Base-by-base conservation (phyloP, 2,797 vertebrate species). In the Hemitrygon akajei region DNA sequence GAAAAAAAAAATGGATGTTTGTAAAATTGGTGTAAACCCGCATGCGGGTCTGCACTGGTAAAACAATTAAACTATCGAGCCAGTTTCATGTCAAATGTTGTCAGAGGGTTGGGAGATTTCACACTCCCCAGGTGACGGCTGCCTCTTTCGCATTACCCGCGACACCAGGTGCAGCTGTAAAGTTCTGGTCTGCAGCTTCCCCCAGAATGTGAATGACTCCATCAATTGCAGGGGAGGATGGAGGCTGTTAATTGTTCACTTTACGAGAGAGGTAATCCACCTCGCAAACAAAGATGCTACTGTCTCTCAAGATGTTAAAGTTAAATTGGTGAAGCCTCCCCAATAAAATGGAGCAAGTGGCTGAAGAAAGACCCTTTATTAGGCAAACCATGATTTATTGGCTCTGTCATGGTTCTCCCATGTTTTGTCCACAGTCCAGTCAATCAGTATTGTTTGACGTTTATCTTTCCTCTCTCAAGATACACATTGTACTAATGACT, bases 221-320 rank as follows among this genome's bases (percentile, higher is more conserved):
- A 9, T 27, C 81, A 84, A 84, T 63, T 60, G 82, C 56, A n/a
- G 12, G n/a, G 27, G 27, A 7, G 60, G 82, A 60, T 16, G 82
- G 82, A 86, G 82, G 82, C 27, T 30, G 82, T 86, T 86, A 86
- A 63, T 86, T 86, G 82, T 86, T 86, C 82, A n/a, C 56, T 86
- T 86, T 86, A 86, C 5, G 82, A 60, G 82, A 18, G 6, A 60
- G 27, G 56, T 16, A 14, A 12, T 63, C 58, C 58, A 63, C 60
- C 30, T 7, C 3, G 60, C n/a, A 58, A 86, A 60, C 82, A 86
- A 86, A 86, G 56, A n/a, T 14, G 12, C 30, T 14, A 86, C 58
- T 84, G 81, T 84, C 81, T 84, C 81, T 14, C 63, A 86, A n/a
- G 27, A 14, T 11, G 56, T 5, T 86, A 58, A 12, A n/a, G 82